These are phyloP conservation scores for Scaptomyza pallida DNA, from an alignment of 1,140 invertebrate genomes.

Conservation along the genomic window DNA sequence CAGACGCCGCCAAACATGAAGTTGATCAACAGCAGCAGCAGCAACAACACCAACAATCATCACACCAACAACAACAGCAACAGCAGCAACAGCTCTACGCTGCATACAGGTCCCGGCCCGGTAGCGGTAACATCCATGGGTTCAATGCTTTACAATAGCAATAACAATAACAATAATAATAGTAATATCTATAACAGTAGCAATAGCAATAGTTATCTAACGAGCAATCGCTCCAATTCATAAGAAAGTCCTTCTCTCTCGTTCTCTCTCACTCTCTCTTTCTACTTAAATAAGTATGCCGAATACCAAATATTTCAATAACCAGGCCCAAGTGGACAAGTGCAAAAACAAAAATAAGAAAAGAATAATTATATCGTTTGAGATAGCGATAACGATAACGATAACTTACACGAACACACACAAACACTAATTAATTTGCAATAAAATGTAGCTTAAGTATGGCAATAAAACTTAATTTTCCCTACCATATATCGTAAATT, in stretches of 20 bases:
- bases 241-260: slow-evolving; percentile 21
- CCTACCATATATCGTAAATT: slow-evolving; percentile 78
- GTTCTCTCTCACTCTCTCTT: background rate
- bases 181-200: slow-evolving; percentile 59
- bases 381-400: slow-evolving; percentile 56
- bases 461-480: slow-evolving; percentile 82
- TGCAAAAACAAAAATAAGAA: slow-evolving; percentile 60
- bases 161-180: slow-evolving; percentile 60
- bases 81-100: slow-evolving; percentile 58
- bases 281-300: slow-evolving; percentile 21
- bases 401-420: slow-evolving; percentile 35
- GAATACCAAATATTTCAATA: slow-evolving; percentile 56
- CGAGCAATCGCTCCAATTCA: slow-evolving; percentile 82
- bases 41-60: slow-evolving; percentile 34
- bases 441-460: slow-evolving; percentile 81
- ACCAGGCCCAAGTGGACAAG: slow-evolving; percentile 61
- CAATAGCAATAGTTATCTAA: slow-evolving; percentile 85
- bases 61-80: slow-evolving; percentile 27
- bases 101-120: slow-evolving; percentile 84
- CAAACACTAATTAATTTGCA: slow-evolving; percentile 80
- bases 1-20: slow-evolving; percentile 97
- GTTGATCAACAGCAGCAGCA: slow-evolving; percentile 84
- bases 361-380: slow-evolving; percentile 33
- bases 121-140: slow-evolving; percentile 85
- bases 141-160: slow-evolving; percentile 85